Evolutionary conservation across 2,888 invertebrate species (phyloP).

Genomic region (Orthosia gracilis): DNA sequence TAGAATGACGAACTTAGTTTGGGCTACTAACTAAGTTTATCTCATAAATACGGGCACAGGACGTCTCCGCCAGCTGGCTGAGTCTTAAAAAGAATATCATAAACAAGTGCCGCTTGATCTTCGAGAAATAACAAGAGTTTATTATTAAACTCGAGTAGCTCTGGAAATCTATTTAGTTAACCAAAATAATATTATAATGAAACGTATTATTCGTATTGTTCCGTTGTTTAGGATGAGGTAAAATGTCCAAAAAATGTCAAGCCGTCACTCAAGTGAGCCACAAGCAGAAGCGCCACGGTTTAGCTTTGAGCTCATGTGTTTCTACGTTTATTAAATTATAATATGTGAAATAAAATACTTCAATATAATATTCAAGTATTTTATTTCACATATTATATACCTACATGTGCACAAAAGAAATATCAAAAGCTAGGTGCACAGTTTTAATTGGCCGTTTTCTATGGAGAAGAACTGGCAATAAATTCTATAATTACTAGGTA

Average conservation of each 20-base stretch:
- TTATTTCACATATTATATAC: background rate
- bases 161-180: constrained; percentile 39
- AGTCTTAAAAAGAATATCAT: constrained; percentile 70
- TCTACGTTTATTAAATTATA: constrained; percentile 1
- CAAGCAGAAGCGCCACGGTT: constrained; percentile 63
- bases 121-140: constrained; percentile 65
- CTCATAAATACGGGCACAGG: constrained; percentile 72
- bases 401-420: background rate
- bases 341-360: background rate
- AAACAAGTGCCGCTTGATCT: constrained; percentile 68
- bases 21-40: constrained; percentile 69
- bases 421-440: background rate
- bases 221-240: constrained; percentile 14
- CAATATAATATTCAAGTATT: background rate
- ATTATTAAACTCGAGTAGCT: constrained; percentile 62
- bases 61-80: constrained; percentile 70
- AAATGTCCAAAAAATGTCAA: constrained; percentile 75
- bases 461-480: too few species aligned
- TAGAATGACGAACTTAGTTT: constrained; percentile 73
- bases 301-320: constrained; percentile 29
- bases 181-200: constrained; percentile 39
- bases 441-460: background rate
- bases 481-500: too few species aligned
- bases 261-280: constrained; percentile 75
- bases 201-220: constrained; percentile 46